Evolutionary conservation across 1,140 invertebrate genomes (phyloP).

Genomic region (Oryctes rhinoceros): DNA sequence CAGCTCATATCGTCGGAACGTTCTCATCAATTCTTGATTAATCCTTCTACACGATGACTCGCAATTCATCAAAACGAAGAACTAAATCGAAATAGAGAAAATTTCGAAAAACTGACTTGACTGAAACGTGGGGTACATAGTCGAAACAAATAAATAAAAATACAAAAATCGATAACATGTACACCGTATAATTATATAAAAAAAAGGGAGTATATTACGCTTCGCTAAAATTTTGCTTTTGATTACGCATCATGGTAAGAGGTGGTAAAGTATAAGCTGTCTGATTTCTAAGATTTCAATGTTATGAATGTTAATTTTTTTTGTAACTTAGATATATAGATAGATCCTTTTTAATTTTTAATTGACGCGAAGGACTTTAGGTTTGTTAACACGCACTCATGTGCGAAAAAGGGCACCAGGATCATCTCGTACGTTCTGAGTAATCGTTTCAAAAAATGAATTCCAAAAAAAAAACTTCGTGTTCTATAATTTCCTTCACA

Average conservation of each 20-base stretch:
- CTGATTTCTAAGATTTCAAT: neutral
- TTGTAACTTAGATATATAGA: neutral
- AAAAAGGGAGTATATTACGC: slow-evolving; percentile 1
- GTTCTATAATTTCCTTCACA: too few relatives aligned
- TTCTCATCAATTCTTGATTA: too few relatives aligned
- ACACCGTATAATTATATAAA: neutral
- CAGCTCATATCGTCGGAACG: too few relatives aligned
- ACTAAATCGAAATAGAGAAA: too few relatives aligned
- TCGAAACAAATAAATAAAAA: neutral
- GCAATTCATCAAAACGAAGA: too few relatives aligned
- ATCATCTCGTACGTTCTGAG: neutral
- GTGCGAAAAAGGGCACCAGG: neutral
- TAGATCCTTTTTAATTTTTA: neutral
- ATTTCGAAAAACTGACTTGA: too few relatives aligned
- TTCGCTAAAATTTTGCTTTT: neutral
- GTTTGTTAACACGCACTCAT: neutral
- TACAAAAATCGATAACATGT: neutral
- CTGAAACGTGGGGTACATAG: neutral
- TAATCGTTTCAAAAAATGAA: neutral
- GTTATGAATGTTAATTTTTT: neutral
- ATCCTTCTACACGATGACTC: too few relatives aligned
- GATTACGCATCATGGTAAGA: slow-evolving; percentile 1
- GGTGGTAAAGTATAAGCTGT: slow-evolving; percentile 18
- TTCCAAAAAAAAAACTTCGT: too few relatives aligned
- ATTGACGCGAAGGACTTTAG: neutral